Evolutionary conservation across 2,888 invertebrate genomes (phyloP).

Genomic region (Chouioia cunea): DNA sequence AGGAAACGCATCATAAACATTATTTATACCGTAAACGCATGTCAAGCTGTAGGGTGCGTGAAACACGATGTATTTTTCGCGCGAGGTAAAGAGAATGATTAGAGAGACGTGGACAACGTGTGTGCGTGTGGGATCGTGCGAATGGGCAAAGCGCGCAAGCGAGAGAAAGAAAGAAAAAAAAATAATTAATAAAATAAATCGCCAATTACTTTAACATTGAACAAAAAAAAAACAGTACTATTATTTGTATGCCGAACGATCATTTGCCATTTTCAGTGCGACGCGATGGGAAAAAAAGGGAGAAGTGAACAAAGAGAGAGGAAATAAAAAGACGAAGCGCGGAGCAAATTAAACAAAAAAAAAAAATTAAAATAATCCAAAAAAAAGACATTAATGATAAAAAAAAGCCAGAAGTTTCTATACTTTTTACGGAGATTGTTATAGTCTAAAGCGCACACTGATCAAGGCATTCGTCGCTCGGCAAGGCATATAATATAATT

Average conservation of each 20-base stretch:
- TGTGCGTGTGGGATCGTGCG: conserved; percentile 8
- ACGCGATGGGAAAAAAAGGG: conserved; percentile 54
- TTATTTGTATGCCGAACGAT: conserved; percentile 69
- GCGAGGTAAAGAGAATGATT: conserved; percentile 14
- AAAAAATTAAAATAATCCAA: conserved; percentile 51
- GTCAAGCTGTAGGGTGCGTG: conserved; percentile 64
- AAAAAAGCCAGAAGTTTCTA: conserved; percentile 63
- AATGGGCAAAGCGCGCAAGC: conserved; percentile 46
- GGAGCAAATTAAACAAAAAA: conserved; percentile 31
- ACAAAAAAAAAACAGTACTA: conserved; percentile 59
- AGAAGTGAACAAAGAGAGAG: not conserved
- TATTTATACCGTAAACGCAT: conserved; percentile 67
- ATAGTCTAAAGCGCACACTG: conserved; percentile 68
- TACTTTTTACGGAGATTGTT: conserved; percentile 69
- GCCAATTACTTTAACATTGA: conserved; percentile 68
- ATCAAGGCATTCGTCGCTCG: conserved; percentile 68
- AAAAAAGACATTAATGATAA: conserved; percentile 47
- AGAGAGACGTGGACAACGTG: not conserved
- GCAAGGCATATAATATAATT: conserved; percentile 67
- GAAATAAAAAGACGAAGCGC: conserved; percentile 5
- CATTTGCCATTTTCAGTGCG: conserved; percentile 67
- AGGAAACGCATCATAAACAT: conserved; percentile 61
- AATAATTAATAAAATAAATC: conserved; percentile 59
- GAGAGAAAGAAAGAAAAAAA: conserved; percentile 46
- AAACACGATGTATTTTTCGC: conserved; percentile 58